Base-by-base conservation (phyloP, 2,888 invertebrate species). In the Tetragnatha montana region DNA sequence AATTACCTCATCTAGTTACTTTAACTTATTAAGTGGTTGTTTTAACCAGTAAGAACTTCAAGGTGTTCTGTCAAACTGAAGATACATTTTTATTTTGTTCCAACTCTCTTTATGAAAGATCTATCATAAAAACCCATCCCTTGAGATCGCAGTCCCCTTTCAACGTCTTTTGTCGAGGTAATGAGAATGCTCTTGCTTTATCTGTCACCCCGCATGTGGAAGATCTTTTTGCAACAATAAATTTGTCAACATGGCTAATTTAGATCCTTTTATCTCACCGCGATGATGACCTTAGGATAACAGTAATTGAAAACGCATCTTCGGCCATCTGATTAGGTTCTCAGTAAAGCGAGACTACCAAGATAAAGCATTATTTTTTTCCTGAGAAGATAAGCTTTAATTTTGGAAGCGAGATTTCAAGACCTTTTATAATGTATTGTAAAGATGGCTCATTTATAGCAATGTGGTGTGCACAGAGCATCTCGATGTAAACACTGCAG, bases 161-260 rank as follows among this genome's bases (percentile, higher is more conserved):
- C 35, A 35, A 4, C 35, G 35, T 35, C 35, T 35, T 35, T 60
- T 60, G 60, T 4, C 10, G 60, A 60, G 12, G 12, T 60, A 60
- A 60, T 60, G 17, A 60, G 60, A 17, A 60, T 4, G 35, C 35
- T 12, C 60, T 6, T 60, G 60, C 17, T 60, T 60, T 60, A 60
- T 60, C 60, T 60, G 60, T 60, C 60, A 60, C 14, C 60, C 17
- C 12, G 17, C 60, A 17, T 8, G 60, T 60, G 60, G 60, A 60
- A 60, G 60, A 60, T 60, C 60, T 8, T 12, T 10, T 60, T 60
- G 60, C 12, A 10, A 78, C 78, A 78, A 78, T 78, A 78, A 60
- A 78, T 68, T 51, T 78, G 78, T 78, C 78, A 78, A 7, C 78
- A 22, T 22, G 60, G 35, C 78, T 60, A 78, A 78, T 78, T 78